Evolutionary conservation across 2,113 vertebrate species (phyloP).

Genomic region (Phodopus roborovskii): DNA sequence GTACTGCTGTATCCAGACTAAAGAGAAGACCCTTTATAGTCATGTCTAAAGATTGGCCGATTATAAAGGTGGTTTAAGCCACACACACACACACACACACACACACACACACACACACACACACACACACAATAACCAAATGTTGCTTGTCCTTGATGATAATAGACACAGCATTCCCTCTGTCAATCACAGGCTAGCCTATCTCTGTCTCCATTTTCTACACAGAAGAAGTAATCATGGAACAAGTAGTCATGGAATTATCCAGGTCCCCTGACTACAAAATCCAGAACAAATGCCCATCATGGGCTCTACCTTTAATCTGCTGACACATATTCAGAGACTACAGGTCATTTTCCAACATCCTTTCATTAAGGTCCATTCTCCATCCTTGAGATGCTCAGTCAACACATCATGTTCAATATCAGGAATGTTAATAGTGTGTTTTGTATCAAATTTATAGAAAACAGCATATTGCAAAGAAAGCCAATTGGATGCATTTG

Average conservation of each 20-base stretch:
- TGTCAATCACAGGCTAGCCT: neutral
- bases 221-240: neutral
- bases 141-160: neutral
- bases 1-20: neutral
- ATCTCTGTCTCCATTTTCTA: neutral
- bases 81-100: neutral
- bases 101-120: neutral
- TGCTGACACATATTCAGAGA: neutral
- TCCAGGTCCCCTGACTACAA: neutral
- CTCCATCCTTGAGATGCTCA: neutral
- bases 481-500: neutral
- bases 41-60: neutral
- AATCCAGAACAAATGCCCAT: neutral
- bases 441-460: neutral
- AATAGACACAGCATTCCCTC: neutral
- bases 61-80: neutral
- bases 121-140: neutral
- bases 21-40: neutral
- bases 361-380: neutral
- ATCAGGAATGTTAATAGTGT: neutral
- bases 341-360: neutral
- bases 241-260: neutral
- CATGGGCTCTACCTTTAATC: neutral
- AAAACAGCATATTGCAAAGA: neutral
- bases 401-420: neutral